phyloP scores from a whole-genome alignment of 2,888 invertebrate genomes.

The Ceratothoa steindachneri region DNA sequence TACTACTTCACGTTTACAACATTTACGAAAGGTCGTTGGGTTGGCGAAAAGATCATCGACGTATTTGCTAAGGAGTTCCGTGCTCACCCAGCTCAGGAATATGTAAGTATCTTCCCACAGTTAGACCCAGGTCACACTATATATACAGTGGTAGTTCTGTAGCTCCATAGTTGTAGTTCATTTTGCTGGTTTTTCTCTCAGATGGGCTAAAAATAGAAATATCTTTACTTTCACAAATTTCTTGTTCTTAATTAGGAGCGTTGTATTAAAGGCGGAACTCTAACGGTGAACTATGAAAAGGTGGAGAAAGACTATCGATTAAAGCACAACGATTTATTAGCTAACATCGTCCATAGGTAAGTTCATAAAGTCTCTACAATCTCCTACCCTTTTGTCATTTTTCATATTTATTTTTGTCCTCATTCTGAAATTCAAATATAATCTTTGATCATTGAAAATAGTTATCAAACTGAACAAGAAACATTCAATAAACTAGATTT shows the following conservation, averaged over 20 bases:
- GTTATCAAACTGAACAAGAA: no score
- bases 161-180: no score
- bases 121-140: no score
- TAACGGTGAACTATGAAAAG: conserved; percentile 88
- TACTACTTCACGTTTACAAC: conserved; percentile 95
- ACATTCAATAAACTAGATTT: no score
- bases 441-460: no score
- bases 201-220: no score
- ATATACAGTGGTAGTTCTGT: no score
- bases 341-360: conserved; percentile 92
- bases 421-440: no score
- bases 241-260: no score
- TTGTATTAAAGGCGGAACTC: conserved; percentile 82
- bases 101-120: conserved; percentile 55
- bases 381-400: neutral
- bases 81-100: conserved; percentile 88
- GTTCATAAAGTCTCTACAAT: conserved; percentile 8
- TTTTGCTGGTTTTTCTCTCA: no score
- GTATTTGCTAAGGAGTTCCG: conserved; percentile 89
- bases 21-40: conserved; percentile 94
- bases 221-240: no score
- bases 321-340: conserved; percentile 86
- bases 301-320: conserved; percentile 86
- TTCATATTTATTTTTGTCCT: neutral
- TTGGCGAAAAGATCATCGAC: conserved; percentile 85